phyloP scores from a whole-genome alignment of 2,797 vertebrate species.

The Calcarius lapponicus region DNA sequence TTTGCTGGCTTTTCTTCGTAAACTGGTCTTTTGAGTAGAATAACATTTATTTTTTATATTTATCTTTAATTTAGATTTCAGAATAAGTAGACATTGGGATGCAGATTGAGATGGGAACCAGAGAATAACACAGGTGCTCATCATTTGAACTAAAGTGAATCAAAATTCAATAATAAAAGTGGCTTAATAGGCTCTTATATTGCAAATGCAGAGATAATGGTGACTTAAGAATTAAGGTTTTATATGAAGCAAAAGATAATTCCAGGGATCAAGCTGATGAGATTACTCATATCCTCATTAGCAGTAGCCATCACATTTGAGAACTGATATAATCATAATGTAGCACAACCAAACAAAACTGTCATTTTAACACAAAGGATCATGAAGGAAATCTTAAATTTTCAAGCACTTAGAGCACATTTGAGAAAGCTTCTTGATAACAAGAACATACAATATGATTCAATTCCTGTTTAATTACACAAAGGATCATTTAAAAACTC shows the following conservation, averaged over 20 bases:
- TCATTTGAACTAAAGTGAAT: background rate
- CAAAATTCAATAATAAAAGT: constrained; percentile 42
- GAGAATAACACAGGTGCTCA: constrained; percentile 30
- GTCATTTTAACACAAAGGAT: constrained; percentile 43
- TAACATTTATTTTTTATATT: background rate
- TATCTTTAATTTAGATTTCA: background rate
- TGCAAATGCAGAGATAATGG: constrained; percentile 23
- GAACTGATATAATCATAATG: constrained; percentile 19
- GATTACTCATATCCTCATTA: constrained; percentile 7
- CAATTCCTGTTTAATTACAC: constrained; percentile 67
- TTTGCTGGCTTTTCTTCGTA: background rate
- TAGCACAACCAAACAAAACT: background rate
- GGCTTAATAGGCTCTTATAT: constrained; percentile 45
- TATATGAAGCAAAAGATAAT: constrained; percentile 41
- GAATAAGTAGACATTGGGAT: background rate
- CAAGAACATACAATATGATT: constrained; percentile 37
- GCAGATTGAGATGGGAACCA: background rate
- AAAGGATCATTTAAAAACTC: constrained; percentile 59
- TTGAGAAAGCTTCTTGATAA: constrained; percentile 42
- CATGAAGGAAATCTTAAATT: constrained; percentile 13
- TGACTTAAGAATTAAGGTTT: constrained; percentile 56
- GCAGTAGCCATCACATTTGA: background rate
- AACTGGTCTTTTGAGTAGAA: background rate
- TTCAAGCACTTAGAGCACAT: background rate
- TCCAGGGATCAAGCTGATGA: background rate